Conservation (phyloP, 2,797 vertebrate genomes). For the Hydrolagus colliei region DNA sequence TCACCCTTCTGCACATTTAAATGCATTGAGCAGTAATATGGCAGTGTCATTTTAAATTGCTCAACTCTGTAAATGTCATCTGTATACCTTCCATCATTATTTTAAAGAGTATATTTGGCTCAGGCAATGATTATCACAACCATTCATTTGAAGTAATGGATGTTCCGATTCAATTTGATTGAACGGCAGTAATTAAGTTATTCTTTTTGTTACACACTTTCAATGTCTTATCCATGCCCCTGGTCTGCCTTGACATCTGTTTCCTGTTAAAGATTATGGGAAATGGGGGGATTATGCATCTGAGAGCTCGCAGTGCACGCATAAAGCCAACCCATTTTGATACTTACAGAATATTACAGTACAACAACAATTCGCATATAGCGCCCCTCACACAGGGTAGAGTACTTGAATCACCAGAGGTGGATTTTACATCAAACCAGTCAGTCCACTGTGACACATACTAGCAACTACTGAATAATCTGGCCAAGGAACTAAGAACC, state of each 20-base stretch:
- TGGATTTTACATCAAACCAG: neutral
- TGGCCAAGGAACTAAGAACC: neutral
- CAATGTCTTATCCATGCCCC: too few species aligned
- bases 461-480: neutral
- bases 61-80: neutral
- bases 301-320: neutral
- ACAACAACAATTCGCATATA: too few species aligned
- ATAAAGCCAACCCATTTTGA: neutral
- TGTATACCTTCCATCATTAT: neutral
- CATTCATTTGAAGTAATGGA: neutral
- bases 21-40: too few species aligned
- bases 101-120: neutral
- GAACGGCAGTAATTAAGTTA: neutral
- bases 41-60: too few species aligned
- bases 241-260: neutral
- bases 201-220: neutral
- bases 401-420: neutral
- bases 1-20: too few species aligned
- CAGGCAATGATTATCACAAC: neutral
- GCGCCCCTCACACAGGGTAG: too few species aligned
- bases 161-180: neutral
- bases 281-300: neutral
- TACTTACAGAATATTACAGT: neutral
- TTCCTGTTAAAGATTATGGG: neutral
- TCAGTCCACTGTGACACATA: neutral